Percentiles rank a stretch among this genome's conserved stretches.
Evolutionary conservation across 2,888 invertebrate species (phyloP).

Genomic region (Hoplodrina blanda): DNA sequence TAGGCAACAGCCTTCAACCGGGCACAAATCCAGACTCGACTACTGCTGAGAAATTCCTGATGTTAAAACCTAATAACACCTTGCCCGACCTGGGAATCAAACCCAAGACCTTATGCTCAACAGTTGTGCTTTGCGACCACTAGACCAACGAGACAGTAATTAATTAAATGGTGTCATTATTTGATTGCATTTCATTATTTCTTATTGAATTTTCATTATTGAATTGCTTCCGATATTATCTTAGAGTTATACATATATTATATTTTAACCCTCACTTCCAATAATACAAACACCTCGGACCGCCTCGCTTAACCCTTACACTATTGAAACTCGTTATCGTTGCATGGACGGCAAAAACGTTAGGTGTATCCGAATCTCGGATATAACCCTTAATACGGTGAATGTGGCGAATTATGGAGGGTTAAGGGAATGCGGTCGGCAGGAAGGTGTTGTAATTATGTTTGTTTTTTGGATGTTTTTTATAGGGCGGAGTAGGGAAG

Average conservation of each 20-base stretch:
- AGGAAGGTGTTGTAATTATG: conserved; percentile 39
- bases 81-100: too few species aligned
- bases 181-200: too few species aligned
- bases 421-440: conserved; percentile 15
- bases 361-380: conserved; percentile 74
- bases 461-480: conserved; percentile 43
- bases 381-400: conserved; percentile 80
- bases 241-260: neutral
- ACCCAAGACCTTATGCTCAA: too few species aligned
- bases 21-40: too few species aligned
- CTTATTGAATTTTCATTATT: too few species aligned
- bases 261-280: conserved; percentile 18
- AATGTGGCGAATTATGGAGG: conserved; percentile 74
- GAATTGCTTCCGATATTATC: conserved; percentile 4
- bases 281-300: conserved; percentile 23
- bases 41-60: too few species aligned
- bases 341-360: conserved; percentile 59
- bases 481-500: neutral
- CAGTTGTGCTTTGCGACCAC: too few species aligned
- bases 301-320: conserved; percentile 19
- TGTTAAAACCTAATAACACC: too few species aligned
- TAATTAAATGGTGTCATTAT: too few species aligned
- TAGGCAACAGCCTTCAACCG: too few species aligned
- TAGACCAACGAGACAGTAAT: too few species aligned
- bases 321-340: conserved; percentile 48